Base-by-base conservation (phyloP, 2,888 invertebrate genomes). In the Drosophila paramelanica region DNA sequence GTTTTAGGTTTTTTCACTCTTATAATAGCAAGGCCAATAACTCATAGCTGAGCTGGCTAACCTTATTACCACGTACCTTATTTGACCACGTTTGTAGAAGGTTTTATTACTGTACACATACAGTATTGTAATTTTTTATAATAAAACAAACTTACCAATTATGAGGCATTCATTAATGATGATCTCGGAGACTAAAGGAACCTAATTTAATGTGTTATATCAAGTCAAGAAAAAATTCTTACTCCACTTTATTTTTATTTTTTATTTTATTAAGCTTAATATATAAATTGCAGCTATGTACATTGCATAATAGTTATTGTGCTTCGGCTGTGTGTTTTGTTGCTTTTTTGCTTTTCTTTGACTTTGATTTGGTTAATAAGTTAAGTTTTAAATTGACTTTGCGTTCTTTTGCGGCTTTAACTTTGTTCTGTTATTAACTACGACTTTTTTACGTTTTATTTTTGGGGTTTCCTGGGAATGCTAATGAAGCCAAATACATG, bases 351-450 rank as follows among this genome's bases (percentile, higher is more conserved):
- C 62, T 73, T 41, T 69, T 67, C 62, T 73, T 77, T 64, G 67
- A 65, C 73, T 74, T 83, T 36, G 13, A 36, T 36, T 86, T 83
- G 67, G 69, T 84, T 81, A 87, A 87, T 84, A 87, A 84, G 73
- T 84, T 84, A 84, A 73, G 72, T 45, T 61, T 64, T 23, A 61
- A 39, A 67, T 74, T 84, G 83, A 83, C 81, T 80, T 73, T 68
- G 66, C 38, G 73, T 79, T 49, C 64, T n/a, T 61, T 17, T 41
- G 23, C 33, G 33, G 41, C 20, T 36, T 33, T 43, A 33, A 23
- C 23, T 45, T 36, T 52, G 45, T 13, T 56, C 47, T 43, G 27
- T 43, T 69, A 42, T 45, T 25, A 62, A 68, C 52, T 65, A 67
- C 45, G 50, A 73, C 53, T 67, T 58, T 20, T 10, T 43, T 36